Base-by-base conservation (phyloP, 2,797 vertebrate species). In the Acrocephalus scirpaceus region DNA sequence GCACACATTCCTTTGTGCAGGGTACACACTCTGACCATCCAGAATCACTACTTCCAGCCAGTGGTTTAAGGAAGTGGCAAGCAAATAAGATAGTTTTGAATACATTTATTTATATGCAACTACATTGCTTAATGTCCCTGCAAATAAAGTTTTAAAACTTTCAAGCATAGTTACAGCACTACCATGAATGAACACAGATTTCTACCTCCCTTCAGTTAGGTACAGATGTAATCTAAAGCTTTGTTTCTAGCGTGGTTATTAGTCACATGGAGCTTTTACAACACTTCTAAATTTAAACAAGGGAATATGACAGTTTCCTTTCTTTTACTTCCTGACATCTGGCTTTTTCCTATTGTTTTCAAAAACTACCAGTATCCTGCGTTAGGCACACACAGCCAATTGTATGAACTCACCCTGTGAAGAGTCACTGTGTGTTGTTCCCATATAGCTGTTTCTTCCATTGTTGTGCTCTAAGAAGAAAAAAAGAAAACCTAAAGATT, bases 391-490 rank as follows among this genome's bases (percentile, higher is more conserved):
- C 91, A 96, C 83, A 90, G 95, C 85, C 91, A 72, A 97, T 64
- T 93, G 72, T 86, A 96, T 58, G 67, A 94, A 98, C 99, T 98
- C 96, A 99, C 99, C 98, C 99, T 99, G 98, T 99, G 99, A 98
- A 99, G 99, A 72, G 99, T 99, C 97, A 99, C 99, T 44, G 99
- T 99, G 97, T 99, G 99, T 96, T 99, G 99, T 98, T 99, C 99
- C 99, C 99, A 99, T 98, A 99, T 99, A 88, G 99, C 99, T 0
- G 99, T 99, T 98, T 99, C 99, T 98, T 99, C 99, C 99, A 99
- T 99, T 84, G 98, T 98, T 98, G 99, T 98, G 98, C 98, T 99
- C 99, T 99, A 98, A 64, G 85, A 97, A 97, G 53, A 96, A 90
- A 93, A 94, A 94, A 95, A 95, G 34, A 26, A 1, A 26, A 1